A percentile compares a stretch with the other conserved stretches of the same genome.
These are phyloP conservation scores for Autographa gamma DNA, from an alignment of 2,888 invertebrate species.

Conservation along the genomic window DNA sequence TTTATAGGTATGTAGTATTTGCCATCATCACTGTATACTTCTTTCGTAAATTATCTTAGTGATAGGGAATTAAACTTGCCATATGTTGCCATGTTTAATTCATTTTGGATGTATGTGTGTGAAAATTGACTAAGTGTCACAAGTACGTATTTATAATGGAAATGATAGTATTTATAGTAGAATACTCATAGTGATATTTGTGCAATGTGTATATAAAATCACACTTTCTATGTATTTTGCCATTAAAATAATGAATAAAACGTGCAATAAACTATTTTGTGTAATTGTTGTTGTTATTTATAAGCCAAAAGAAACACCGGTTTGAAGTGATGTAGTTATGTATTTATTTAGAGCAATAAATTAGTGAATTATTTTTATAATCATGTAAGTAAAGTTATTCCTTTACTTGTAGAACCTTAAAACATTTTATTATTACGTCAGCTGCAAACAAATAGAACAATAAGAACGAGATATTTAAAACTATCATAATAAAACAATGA, in stretches of 20 bases:
- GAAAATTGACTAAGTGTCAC: slow-evolving; percentile 44
- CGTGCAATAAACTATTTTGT: slow-evolving; percentile 76
- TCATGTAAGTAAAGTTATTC: slow-evolving; percentile 46
- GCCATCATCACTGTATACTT: slow-evolving; percentile 63
- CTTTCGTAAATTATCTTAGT: slow-evolving; percentile 52
- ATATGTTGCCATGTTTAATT: slow-evolving; percentile 86
- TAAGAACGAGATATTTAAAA: slow-evolving; percentile 47
- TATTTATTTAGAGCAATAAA: slow-evolving; percentile 80
- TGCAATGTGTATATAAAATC: slow-evolving; percentile 65
- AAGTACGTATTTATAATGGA: slow-evolving; percentile 49
- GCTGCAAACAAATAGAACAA: slow-evolving; percentile 49
- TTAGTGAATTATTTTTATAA: slow-evolving; percentile 56
- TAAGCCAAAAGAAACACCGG: slow-evolving; percentile 54
- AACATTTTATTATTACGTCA: slow-evolving; percentile 48
- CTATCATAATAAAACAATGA: slow-evolving; percentile 45
- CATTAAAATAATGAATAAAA: slow-evolving; percentile 60
- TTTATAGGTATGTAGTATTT: slow-evolving; percentile 51
- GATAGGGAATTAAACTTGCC: slow-evolving; percentile 85
- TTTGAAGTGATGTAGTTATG: slow-evolving; percentile 62
- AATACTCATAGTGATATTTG: slow-evolving; percentile 66
- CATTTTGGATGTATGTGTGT: slow-evolving; percentile 58
- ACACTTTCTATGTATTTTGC: slow-evolving; percentile 56
- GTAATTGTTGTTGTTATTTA: slow-evolving; percentile 46
- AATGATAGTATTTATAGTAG: slow-evolving; percentile 52
- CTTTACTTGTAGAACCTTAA: slow-evolving; percentile 52